phyloP scores from a whole-genome alignment of 2,797 vertebrate species.

The Xenopus petersii region DNA sequence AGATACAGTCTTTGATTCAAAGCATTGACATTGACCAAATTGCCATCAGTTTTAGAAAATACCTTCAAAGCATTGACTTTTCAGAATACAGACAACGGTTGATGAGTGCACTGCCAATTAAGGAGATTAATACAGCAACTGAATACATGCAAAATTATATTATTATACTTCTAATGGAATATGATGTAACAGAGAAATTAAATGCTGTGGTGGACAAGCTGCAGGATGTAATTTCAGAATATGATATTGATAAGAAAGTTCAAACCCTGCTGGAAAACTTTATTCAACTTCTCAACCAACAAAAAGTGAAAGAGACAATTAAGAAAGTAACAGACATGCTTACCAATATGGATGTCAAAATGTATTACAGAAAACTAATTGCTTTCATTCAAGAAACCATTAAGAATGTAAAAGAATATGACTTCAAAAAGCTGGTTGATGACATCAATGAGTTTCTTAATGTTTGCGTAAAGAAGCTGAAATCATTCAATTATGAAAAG shows the following conservation, averaged over 20 bases:
- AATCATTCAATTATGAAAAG: slow-evolving; percentile 74
- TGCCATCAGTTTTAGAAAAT: slow-evolving; percentile 65
- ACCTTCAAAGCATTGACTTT: slow-evolving; percentile 68
- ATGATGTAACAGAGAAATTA: slow-evolving; percentile 82
- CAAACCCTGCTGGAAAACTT: slow-evolving; percentile 78
- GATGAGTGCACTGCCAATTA: slow-evolving; percentile 65
- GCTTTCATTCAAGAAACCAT: slow-evolving; percentile 64
- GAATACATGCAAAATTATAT: slow-evolving; percentile 76
- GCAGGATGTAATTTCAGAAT: slow-evolving; percentile 71
- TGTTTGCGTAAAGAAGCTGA: slow-evolving; percentile 65
- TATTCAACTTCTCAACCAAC: slow-evolving; percentile 71
- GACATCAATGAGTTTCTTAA: slow-evolving; percentile 74
- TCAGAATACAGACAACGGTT: slow-evolving; percentile 66
- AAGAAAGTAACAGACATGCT: slow-evolving; percentile 68
- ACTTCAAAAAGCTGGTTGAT: slow-evolving; percentile 74
- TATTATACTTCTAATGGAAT: slow-evolving; percentile 80
- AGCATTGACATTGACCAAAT: slow-evolving; percentile 67
- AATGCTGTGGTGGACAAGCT: slow-evolving; percentile 68
- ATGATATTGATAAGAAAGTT: slow-evolving; percentile 74
- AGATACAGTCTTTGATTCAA: slow-evolving; percentile 70
- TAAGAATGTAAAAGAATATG: slow-evolving; percentile 66
- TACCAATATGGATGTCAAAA: slow-evolving; percentile 73
- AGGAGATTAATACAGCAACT: slow-evolving; percentile 71
- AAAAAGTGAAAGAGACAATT: slow-evolving; percentile 76
- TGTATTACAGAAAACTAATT: slow-evolving; percentile 66